Evolutionary conservation across 2,888 invertebrate genomes (phyloP).

Genomic region (Mimas tiliae): DNA sequence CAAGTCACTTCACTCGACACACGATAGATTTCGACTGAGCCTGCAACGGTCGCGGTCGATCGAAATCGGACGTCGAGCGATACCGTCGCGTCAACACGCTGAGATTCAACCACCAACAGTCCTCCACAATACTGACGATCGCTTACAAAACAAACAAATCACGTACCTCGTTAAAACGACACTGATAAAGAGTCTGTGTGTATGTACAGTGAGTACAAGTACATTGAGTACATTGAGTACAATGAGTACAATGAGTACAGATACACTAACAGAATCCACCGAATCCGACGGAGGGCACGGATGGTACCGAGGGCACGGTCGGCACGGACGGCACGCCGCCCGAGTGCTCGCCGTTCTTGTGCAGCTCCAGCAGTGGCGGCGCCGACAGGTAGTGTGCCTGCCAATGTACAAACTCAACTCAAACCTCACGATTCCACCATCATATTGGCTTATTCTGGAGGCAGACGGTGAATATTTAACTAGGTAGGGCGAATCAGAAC

Average conservation of each 20-base stretch:
- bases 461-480: too few relatives aligned
- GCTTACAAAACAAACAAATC: slow-evolving; percentile 36
- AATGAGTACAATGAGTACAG: slow-evolving; percentile 25
- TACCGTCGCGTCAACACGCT: slow-evolving; percentile 14
- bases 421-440: too few relatives aligned
- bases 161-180: slow-evolving; percentile 32
- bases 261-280: slow-evolving; percentile 78
- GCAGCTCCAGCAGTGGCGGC: slow-evolving; percentile 74
- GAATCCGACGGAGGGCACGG: slow-evolving; percentile 80
- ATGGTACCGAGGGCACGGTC: slow-evolving; percentile 68
- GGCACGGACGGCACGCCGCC: slow-evolving; percentile 63
- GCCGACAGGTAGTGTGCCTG: slow-evolving; percentile 76
- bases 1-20: slow-evolving; percentile 12
- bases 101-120: slow-evolving; percentile 35
- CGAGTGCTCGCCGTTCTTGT: slow-evolving; percentile 71
- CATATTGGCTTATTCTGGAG: too few relatives aligned
- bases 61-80: slow-evolving; percentile 1
- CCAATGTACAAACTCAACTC: slow-evolving; percentile 34
- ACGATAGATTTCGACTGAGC: neutral
- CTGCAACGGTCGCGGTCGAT: neutral
- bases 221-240: slow-evolving; percentile 9
- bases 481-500: too few relatives aligned
- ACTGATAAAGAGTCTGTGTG: slow-evolving; percentile 13
- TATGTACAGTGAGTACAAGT: slow-evolving; percentile 21
- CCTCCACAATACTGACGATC: slow-evolving; percentile 36